Conservation (phyloP, 2,888 invertebrate species). For the Eucera pruinosa region DNA sequence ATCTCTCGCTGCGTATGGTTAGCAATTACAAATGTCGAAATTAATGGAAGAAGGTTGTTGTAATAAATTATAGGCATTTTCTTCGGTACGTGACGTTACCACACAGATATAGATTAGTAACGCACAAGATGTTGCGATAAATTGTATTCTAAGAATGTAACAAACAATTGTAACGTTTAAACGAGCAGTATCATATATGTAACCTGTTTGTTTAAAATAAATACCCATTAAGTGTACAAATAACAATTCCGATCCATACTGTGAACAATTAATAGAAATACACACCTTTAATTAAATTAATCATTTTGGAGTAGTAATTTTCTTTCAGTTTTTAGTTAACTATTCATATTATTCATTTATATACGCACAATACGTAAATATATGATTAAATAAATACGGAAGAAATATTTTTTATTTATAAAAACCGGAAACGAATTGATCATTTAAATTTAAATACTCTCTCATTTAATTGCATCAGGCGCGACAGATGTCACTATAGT, state of each 20-base stretch:
- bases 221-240: constrained; percentile 73
- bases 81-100: constrained; percentile 69
- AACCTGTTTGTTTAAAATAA: constrained; percentile 81
- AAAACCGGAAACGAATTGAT: too few species aligned
- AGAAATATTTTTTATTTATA: too few species aligned
- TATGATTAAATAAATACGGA: too few species aligned
- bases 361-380: too few species aligned
- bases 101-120: constrained; percentile 71
- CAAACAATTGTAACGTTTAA: constrained; percentile 74
- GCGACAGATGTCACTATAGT: constrained; percentile 39
- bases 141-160: constrained; percentile 71
- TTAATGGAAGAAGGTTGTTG: constrained; percentile 40
- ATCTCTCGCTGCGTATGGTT: constrained; percentile 16
- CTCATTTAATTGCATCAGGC: not conserved
- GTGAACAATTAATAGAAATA: constrained; percentile 14
- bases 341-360: not conserved
- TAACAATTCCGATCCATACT: constrained; percentile 13
- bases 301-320: not conserved
- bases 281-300: constrained; percentile 10
- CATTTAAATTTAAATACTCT: constrained; percentile 13
- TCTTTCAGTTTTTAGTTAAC: not conserved
- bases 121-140: constrained; percentile 73
- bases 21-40: constrained; percentile 14
- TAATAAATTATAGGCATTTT: constrained; percentile 70
- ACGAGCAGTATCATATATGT: constrained; percentile 75